Percentiles rank a stretch among this genome's conserved stretches.
These are phyloP conservation scores for Campoletis raptor DNA, from an alignment of 2,888 invertebrate species.

Conservation along the genomic window DNA sequence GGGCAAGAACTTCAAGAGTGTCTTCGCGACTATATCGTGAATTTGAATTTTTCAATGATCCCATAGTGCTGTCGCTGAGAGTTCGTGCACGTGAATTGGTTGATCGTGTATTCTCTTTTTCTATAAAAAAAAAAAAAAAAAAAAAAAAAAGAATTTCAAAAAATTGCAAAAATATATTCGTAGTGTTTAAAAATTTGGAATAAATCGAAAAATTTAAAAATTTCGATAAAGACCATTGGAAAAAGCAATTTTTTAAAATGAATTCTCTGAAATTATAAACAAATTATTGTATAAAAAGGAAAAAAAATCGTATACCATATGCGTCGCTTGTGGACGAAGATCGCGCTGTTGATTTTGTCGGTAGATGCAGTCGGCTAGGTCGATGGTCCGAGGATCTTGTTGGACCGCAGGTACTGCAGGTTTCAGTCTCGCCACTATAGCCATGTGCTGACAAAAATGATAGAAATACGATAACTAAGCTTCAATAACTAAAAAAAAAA, in stretches of 20 bases:
- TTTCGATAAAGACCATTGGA: no score
- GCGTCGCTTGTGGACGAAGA: conserved; percentile 59
- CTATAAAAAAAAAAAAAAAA: conserved; percentile 7
- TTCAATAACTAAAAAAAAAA: neutral
- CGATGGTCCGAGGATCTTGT: conserved; percentile 30
- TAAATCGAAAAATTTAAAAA: neutral
- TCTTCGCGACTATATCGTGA: conserved; percentile 11
- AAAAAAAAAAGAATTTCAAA: neutral
- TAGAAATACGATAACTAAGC: neutral
- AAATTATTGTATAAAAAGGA: neutral
- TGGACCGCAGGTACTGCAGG: conserved; percentile 57
- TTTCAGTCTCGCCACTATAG: conserved; percentile 7
- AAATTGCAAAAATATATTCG: neutral
- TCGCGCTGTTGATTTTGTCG: conserved; percentile 34
- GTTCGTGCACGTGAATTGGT: conserved; percentile 14
- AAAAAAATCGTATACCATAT: neutral
- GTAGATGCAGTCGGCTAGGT: conserved; percentile 16
- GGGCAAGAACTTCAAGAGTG: conserved; percentile 56
- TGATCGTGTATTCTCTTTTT: conserved; percentile 24
- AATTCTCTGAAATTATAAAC: neutral
- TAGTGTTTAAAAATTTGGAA: neutral
- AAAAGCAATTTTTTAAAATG: neutral
- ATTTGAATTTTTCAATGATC: conserved; percentile 26
- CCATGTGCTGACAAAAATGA: neutral
- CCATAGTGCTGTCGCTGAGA: conserved; percentile 29